Conservation (phyloP, 1,140 invertebrate genomes). For the Ips nitidus region DNA sequence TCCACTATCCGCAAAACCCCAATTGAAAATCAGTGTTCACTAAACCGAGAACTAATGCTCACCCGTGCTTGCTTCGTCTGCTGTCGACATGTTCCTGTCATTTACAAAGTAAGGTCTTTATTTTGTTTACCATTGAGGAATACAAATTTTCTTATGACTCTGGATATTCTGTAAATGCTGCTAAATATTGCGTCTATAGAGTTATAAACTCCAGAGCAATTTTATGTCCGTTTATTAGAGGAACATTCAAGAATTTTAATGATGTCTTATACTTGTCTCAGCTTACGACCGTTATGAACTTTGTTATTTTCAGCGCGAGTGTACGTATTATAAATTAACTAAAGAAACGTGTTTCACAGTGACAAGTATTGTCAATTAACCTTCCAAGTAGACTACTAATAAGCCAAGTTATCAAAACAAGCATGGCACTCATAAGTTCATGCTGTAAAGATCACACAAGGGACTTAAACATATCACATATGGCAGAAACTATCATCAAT, state of each 20-base stretch:
- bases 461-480: not conserved
- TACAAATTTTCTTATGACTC: slow-evolving; percentile 11
- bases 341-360: too few species aligned
- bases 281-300: too few species aligned
- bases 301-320: too few species aligned
- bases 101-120: slow-evolving; percentile 23
- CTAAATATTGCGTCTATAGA: not conserved
- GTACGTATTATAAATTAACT: too few species aligned
- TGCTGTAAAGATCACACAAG: too few species aligned
- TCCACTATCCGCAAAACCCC: slow-evolving; percentile 10
- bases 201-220: not conserved
- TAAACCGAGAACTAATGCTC: slow-evolving; percentile 17
- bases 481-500: not conserved
- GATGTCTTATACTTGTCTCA: too few species aligned
- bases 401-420: too few species aligned
- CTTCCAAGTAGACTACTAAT: too few species aligned
- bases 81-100: slow-evolving; percentile 21
- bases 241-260: not conserved
- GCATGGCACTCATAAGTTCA: too few species aligned
- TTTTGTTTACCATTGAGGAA: slow-evolving; percentile 22
- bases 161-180: not conserved
- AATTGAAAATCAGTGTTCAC: slow-evolving; percentile 26
- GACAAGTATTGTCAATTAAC: too few species aligned
- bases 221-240: slow-evolving; percentile 1
- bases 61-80: slow-evolving; percentile 11